These are phyloP conservation scores for Menidia menidia DNA, from an alignment of 2,797 vertebrate species.

Conservation along the genomic window DNA sequence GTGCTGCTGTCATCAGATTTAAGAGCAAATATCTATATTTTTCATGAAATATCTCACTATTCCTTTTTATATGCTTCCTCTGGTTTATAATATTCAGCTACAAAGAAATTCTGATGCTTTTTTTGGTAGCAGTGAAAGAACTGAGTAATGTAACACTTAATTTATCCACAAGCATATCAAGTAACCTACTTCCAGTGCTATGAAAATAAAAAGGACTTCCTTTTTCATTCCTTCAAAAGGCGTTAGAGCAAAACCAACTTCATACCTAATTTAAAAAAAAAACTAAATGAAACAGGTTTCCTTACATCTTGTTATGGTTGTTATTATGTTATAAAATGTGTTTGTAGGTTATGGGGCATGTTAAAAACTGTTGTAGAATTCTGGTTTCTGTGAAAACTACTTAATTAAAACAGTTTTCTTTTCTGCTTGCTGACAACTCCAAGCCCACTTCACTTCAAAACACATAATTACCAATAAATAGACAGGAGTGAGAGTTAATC, in stretches of 20 bases:
- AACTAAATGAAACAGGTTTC: too few relatives aligned
- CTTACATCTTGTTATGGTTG: neutral
- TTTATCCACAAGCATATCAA: neutral
- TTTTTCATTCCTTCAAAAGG: neutral
- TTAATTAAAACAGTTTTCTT: neutral
- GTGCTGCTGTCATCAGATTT: too few relatives aligned
- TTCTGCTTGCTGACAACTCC: neutral
- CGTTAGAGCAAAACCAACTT: neutral
- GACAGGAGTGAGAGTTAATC: conserved; percentile 23
- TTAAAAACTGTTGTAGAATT: too few relatives aligned
- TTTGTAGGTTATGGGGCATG: neutral
- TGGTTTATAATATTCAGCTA: too few relatives aligned
- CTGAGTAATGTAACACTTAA: neutral
- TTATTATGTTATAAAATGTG: neutral
- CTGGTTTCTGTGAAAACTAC: neutral
- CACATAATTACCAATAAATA: neutral
- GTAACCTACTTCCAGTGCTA: neutral
- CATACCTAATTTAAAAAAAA: neutral
- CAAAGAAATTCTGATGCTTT: neutral
- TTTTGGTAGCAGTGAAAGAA: neutral
- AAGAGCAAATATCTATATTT: too few relatives aligned
- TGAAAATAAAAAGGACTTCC: neutral
- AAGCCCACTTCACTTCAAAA: neutral
- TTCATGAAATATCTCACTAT: too few relatives aligned
- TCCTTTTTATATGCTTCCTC: too few relatives aligned